Evolutionary conservation across 2,888 invertebrate genomes (phyloP), one percentile per base, ranked within the genome.

Genomic region (Ophioninae sp.): DNA sequence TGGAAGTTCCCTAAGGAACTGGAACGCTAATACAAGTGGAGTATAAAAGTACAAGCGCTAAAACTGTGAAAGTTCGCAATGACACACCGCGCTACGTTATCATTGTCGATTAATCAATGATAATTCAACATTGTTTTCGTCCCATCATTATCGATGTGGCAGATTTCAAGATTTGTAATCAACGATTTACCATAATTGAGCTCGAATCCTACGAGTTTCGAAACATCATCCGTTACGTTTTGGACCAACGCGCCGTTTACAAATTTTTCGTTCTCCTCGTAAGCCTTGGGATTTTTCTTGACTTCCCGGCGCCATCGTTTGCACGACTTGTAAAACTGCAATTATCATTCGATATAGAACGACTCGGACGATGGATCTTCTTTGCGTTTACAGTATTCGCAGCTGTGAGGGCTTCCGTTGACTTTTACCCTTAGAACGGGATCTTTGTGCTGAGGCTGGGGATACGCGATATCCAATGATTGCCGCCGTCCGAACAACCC

Each of bases 251-350:
- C 88, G 89, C 95, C 94, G 72, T 93, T 90, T 73, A 93, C 92
- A 92, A 95, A 96, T 88, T 94, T 92, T 61, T 91, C 92, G 89
- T 93, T 93, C 92, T 96, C 95, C 89, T 91, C 91, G 89, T 94
- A 94, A 77, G 96, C 94, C 78, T 93, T 93, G 79, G 95, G 94
- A 93, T 96, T 96, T 91, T 95, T 94, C 92, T 96, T 95, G 86
- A 97, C 95, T 93, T 95, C 94, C 89, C 93, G 93, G 92, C 93
- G 94, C 96, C 96, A 97, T 91, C 94, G 95, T 88, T 94, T 93
- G 94, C 97, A 97, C 87, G 95, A 94, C 94, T 96, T 96, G 94
- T 97, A 97, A 94, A 96, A 96, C 96, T 96, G 93, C 90, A 64
- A 20, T 65, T 22, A n/a, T 22, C 5, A 2, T 9, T 58, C 56